phyloP scores from a whole-genome alignment of 92 coral and sea anemone species.

The Palythoa grandis region DNA sequence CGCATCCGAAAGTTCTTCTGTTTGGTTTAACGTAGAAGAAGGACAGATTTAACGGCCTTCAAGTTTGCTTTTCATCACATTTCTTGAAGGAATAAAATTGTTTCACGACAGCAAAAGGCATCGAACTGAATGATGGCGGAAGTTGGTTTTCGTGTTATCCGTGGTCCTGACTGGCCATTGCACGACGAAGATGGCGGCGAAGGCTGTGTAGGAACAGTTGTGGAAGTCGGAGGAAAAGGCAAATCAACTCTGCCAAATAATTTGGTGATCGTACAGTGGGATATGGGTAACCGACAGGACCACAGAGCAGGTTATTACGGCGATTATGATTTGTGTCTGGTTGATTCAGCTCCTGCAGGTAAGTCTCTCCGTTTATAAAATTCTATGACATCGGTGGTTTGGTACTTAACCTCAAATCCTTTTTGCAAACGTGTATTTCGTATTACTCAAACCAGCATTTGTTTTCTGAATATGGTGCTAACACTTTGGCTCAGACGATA shows the following conservation, averaged over 20 bases:
- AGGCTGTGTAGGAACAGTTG: conserved; percentile 55
- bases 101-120: background rate
- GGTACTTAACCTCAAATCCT: too few relatives aligned
- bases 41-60: background rate
- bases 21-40: background rate
- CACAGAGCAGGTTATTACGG: conserved; percentile 39
- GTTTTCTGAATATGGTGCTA: too few relatives aligned
- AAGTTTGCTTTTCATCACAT: background rate
- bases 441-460: too few relatives aligned
- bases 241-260: conserved; percentile 25
- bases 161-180: conserved; percentile 37
- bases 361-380: background rate
- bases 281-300: conserved; percentile 25
- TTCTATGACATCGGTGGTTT: too few relatives aligned
- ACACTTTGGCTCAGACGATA: too few relatives aligned
- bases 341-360: conserved; percentile 53
- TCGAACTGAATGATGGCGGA: background rate
- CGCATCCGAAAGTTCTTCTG: background rate
- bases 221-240: conserved; percentile 35
- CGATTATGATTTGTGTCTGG: conserved; percentile 30
- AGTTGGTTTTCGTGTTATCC: conserved; percentile 54
- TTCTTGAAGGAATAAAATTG: background rate
- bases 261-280: conserved; percentile 52
- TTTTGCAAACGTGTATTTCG: too few relatives aligned
- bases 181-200: conserved; percentile 37